Evolutionary conservation across 2,797 vertebrate genomes (phyloP), one percentile per base, ranked within the genome.

Genomic region (Phalanger gymnotis): DNA sequence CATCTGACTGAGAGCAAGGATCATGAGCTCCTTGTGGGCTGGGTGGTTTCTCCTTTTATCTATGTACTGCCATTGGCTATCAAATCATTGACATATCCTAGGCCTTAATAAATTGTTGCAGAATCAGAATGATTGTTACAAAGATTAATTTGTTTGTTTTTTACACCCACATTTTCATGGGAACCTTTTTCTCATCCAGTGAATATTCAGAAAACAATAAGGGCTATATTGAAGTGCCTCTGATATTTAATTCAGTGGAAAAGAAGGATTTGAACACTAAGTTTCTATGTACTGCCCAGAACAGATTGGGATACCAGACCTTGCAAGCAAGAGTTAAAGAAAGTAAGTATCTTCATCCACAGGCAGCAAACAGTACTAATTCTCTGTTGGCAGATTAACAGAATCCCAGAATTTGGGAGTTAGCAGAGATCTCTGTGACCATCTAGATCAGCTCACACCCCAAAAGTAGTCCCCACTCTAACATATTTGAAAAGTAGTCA

Each of bases 211-310:
- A 98, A 98, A 98, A 98, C n/a, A 97, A 97, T 2, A 98, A 98
- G 56, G 99, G 99, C 96, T 99, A 99, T 61, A 97, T 99, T 81
- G 99, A 99, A 96, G 95, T 99, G 94, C 98, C 98, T 19, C 94
- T 99, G 54, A 92, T 99, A 93, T 98, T 99, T 93, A 55, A 98
- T 54, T 96, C 96, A 47, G 97, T 99, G 4, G 98, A 96, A 58
- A 99, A 99, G 58, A 99, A 99, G 61, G 99, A 99, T 96, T 98
- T 98, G 92, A 97, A 97, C 54, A 98, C 98, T 0, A 98, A 99
- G 96, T 98, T 99, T 90, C 99, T 98, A 13, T 99, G 99, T 96
- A 96, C 99, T 66, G 98, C 99, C 56, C 95, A 96, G 9, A 99
- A 99, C 94, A 91, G 0, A 28, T 96, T 97, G 0, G 99, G 99